Base-by-base conservation (phyloP, 1,140 invertebrate species). In the Pseudomyrmex pallidus region DNA sequence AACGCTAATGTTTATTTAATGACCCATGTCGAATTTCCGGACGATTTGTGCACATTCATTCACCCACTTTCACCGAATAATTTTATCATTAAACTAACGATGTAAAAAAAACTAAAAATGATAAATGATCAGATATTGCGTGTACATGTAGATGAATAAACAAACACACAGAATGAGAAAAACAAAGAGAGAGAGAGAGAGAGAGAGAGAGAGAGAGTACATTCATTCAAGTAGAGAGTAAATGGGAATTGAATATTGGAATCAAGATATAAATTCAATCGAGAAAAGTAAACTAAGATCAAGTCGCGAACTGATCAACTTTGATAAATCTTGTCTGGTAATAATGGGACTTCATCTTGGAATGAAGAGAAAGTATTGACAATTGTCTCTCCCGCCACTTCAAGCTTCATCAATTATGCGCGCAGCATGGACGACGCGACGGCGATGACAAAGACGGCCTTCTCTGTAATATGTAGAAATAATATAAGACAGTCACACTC, bases 401-500 rank as follows among this genome's bases (percentile, higher is more conserved):
- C 3, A 72, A 59, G 46, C 1, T 35, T 72, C 46, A 48, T 70
- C 72, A 80, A 8, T 22, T 70, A 61, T 80, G 54, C 66, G 50
- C 15, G 17, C 12, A 59, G 61, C 44, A n/a, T 8, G 5, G 54
- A 44, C 22, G 17, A 22, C 5, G 35, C 48, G 22, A 76, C n/a
- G 50, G 46, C 17, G 22, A 50, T 15, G 35, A 62, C n/a, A n/a
- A 22, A 22, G n/a, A 5, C 13, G 10, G 57, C 13, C 59, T 74
- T 20, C 12, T 70, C 12, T 10, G 59, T 63, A 74, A 82, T 46
- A 59, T 70, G 56, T 35, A 82, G 70, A 74, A 80, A 74, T 82
- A 82, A 74, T 46, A 13, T 74, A 35, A 35, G 44, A 57, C 68
- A 10, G 25, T 12, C 25, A 22, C 48, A 74, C 25, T 35, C 48